Percentiles rank a stretch among this genome's conserved stretches.
These are phyloP conservation scores for Brenthis daphne DNA, from an alignment of 2,888 invertebrate species.

Conservation along the genomic window DNA sequence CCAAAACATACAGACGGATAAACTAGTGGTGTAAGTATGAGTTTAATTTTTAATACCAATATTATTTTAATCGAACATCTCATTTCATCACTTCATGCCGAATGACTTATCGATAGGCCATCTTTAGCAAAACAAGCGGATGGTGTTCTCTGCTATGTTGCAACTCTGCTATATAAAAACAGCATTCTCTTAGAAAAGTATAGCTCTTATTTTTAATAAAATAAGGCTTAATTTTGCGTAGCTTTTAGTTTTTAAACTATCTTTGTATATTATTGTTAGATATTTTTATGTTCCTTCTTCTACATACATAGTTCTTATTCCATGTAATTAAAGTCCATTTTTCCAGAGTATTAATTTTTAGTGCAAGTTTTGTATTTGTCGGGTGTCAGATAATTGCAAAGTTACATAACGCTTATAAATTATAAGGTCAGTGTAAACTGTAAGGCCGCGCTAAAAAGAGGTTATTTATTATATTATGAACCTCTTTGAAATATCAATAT, in stretches of 20 bases:
- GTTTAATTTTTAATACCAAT: conserved; percentile 10
- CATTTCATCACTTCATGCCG: conserved; percentile 23
- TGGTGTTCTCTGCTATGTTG: conserved; percentile 40
- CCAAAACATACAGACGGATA: background rate
- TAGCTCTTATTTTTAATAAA: background rate
- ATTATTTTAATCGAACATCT: conserved; percentile 2
- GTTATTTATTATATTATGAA: too few relatives aligned
- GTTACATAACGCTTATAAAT: conserved; percentile 44
- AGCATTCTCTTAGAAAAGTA: background rate
- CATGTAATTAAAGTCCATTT: background rate
- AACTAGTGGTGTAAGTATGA: conserved; percentile 19
- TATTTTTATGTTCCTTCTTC: background rate
- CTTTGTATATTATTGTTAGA: background rate
- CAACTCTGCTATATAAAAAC: conserved; percentile 7
- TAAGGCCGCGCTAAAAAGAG: conserved; percentile 42
- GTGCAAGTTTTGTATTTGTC: background rate
- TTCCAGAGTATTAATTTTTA: background rate
- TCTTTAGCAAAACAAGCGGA: conserved; percentile 55
- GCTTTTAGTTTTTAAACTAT: background rate
- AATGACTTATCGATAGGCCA: conserved; percentile 57
- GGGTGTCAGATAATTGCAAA: conserved; percentile 31
- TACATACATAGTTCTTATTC: background rate
- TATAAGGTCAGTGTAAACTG: conserved; percentile 48
- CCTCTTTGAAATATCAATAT: too few relatives aligned
- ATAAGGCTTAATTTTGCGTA: conserved; percentile 10